Evolutionary conservation across 2,113 vertebrate species (phyloP), one percentile per base, ranked within the genome.

Genomic region (Butastur rufipennis): DNA sequence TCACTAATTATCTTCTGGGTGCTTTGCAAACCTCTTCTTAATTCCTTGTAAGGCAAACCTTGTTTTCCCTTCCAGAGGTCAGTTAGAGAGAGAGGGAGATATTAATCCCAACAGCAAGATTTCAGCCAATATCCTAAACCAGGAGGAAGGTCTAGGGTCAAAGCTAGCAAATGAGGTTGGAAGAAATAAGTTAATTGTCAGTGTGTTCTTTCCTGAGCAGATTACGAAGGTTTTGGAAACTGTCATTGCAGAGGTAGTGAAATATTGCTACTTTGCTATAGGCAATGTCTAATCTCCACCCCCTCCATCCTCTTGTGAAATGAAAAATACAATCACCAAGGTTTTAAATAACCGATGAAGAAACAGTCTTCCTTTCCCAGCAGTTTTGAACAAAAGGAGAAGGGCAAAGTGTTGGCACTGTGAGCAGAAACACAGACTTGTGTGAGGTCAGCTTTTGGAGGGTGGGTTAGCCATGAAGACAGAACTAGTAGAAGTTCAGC

Each of bases 201-300:
- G 81, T 85, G 45, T 96, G 78, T 83, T 88, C 84, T 93, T 93
- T 95, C 93, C 68, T 42, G 70, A 70, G 62, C 48, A 72, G 83
- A 93, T 97, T 85, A 90, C 3, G 5, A 73, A 94, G 48, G 23
- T 95, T 95, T 96, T 95, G 89, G 93, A 97, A 95, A 86, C 74
- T 93, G 47, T 86, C 71, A 66, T 79, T 2, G 0, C 70, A 77
- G 86, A 88, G 29, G 19, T 80, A 94, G 93, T 88, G 78, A 95
- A 97, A 94, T 90, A 91, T 55, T 96, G 89, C 81, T 85, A 40
- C 70, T 82, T 95, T 91, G 86, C 84, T 91, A 93, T 83, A 95
- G 81, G 74, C 86, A 74, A 72, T 80, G 75, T 55, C 79, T 93
- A 42, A 91, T 82, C 62, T 70, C 87, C 91, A 77, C 93, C 70